Evolutionary conservation across 2,888 invertebrate species (phyloP).

Genomic region (Polymixis lichenea): DNA sequence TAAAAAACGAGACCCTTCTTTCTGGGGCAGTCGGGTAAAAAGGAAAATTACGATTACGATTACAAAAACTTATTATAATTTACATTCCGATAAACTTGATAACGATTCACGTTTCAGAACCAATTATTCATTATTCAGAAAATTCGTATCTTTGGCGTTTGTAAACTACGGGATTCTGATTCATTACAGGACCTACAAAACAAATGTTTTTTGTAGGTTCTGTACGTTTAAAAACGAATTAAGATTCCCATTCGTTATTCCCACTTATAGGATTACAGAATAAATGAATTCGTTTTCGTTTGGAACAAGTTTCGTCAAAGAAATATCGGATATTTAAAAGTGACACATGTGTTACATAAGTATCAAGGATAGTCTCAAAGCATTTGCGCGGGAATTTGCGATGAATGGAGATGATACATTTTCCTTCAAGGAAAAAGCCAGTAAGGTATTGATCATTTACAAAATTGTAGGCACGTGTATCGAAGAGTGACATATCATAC

Average conservation of each 20-base stretch:
- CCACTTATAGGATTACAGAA: not conserved
- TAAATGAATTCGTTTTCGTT: not conserved
- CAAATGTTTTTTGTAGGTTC: too few relatives aligned
- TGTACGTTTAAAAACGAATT: too few relatives aligned
- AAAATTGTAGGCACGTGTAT: not conserved
- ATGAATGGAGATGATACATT: conserved; percentile 5
- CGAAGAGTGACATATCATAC: too few relatives aligned
- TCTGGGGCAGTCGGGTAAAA: not conserved
- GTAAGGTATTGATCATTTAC: not conserved
- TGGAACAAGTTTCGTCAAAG: conserved; percentile 10
- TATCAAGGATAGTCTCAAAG: not conserved
- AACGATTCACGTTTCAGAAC: too few relatives aligned
- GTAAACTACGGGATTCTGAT: not conserved
- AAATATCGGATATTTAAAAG: not conserved
- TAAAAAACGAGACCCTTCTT: not conserved
- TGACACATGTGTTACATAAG: conserved; percentile 28
- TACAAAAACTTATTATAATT: too few relatives aligned
- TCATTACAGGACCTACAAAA: too few relatives aligned
- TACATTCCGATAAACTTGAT: not conserved
- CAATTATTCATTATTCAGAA: too few relatives aligned
- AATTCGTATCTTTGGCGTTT: not conserved
- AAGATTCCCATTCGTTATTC: too few relatives aligned
- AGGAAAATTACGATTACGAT: not conserved
- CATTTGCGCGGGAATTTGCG: conserved; percentile 40
- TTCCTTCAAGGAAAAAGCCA: not conserved